Percentiles rank a stretch among this genome's conserved stretches.
These are phyloP conservation scores for Gymnocephalus cernua DNA, from an alignment of 2,113 vertebrate species.

Conservation along the genomic window DNA sequence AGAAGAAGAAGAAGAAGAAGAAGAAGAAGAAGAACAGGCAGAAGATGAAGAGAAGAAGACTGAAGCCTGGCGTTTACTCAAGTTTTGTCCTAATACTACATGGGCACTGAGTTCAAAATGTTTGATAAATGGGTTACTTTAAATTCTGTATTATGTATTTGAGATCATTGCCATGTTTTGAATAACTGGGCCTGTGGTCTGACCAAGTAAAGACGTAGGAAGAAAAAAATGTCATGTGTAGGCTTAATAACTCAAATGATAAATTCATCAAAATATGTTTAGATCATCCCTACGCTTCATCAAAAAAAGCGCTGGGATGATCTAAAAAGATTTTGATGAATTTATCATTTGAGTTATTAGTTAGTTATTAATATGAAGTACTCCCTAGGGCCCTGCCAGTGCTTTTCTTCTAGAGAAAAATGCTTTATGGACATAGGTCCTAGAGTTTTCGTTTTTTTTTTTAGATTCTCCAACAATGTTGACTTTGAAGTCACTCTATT, in stretches of 20 bases:
- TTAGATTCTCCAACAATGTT: not conserved
- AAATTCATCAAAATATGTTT: too few species aligned
- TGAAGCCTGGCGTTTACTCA: not conserved
- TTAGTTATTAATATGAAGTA: too few species aligned
- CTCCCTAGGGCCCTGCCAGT: too few species aligned
- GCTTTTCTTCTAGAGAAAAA: too few species aligned
- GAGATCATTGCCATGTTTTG: not conserved
- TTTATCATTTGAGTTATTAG: too few species aligned
- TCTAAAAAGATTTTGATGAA: too few species aligned
- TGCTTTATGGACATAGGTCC: too few species aligned
- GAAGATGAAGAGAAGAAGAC: conserved; percentile 11
- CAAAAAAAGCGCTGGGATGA: too few species aligned
- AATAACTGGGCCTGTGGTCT: not conserved
- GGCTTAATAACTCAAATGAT: not conserved
- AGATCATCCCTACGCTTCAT: too few species aligned
- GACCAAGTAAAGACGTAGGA: not conserved
- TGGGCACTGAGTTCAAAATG: not conserved
- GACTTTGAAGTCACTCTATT: not conserved
- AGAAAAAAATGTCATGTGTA: not conserved
- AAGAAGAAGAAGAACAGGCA: conserved; percentile 1
- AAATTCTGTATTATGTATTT: conserved; percentile 3
- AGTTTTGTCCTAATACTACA: not conserved
- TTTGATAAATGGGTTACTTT: not conserved
- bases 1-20: conserved; percentile 10
- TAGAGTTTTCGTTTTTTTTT: not conserved